Percentiles rank a stretch among this genome's conserved stretches.
Evolutionary conservation across 92 coral and sea anemone species (phyloP).

Genomic region (Pocillopora grandis): DNA sequence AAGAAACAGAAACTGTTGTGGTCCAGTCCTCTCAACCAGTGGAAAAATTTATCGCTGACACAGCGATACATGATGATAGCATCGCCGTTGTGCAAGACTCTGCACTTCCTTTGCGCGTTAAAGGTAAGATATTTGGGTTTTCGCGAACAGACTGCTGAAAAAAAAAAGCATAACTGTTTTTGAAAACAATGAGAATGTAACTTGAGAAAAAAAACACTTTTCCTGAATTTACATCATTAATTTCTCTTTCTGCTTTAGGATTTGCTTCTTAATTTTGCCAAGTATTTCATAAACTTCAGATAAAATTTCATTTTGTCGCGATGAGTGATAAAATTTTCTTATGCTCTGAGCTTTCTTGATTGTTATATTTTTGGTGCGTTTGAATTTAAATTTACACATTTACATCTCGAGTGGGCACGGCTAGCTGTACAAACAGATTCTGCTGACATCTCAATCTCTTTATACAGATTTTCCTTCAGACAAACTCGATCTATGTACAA

Average conservation of each 20-base stretch:
- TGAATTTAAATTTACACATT: slow-evolving; percentile 1
- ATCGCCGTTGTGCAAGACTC: not conserved
- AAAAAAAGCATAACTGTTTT: not conserved
- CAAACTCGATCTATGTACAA: not conserved
- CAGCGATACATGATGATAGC: not conserved
- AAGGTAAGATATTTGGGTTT: slow-evolving; percentile 16
- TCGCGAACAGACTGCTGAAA: not conserved
- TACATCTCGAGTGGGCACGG: not conserved
- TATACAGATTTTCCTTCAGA: not conserved
- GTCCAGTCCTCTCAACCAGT: not conserved
- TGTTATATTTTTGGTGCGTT: no score
- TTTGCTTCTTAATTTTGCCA: no score
- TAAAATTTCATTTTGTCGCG: no score
- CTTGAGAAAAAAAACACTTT: no score
- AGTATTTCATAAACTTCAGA: no score
- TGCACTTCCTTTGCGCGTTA: not conserved
- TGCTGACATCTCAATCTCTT: not conserved
- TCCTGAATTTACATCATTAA: no score
- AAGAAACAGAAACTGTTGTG: not conserved
- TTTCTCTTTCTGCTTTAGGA: no score
- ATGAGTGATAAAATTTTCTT: no score
- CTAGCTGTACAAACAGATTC: slow-evolving; percentile 8
- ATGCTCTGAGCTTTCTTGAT: no score
- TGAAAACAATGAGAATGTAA: not conserved
- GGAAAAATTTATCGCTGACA: not conserved